Evolutionary conservation across 2,797 vertebrate genomes (phyloP).

Genomic region (Acestrorhynchus altus): DNA sequence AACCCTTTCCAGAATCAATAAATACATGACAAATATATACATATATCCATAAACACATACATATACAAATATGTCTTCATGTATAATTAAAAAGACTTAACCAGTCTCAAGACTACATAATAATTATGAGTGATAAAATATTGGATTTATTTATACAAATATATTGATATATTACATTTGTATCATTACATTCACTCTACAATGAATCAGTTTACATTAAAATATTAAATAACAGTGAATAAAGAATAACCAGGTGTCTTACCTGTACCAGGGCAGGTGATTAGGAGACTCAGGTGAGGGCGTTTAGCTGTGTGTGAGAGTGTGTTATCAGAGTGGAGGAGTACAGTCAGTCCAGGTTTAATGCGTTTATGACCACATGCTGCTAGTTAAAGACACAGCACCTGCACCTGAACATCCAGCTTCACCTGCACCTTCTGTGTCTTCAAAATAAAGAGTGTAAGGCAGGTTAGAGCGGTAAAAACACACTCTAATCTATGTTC

Average conservation of each 20-base stretch:
- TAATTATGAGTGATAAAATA: too few species aligned
- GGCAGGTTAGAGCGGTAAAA: background rate
- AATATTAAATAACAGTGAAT: background rate
- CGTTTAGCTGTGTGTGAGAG: background rate
- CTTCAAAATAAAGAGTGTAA: background rate
- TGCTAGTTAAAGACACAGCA: slow-evolving; percentile 53
- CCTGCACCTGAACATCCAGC: background rate
- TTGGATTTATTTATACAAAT: too few species aligned
- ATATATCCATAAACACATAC: too few species aligned
- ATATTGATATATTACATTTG: too few species aligned
- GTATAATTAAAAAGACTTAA: too few species aligned
- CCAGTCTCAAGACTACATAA: too few species aligned
- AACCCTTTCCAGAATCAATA: too few species aligned
- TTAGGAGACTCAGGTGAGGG: background rate
- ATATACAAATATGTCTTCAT: too few species aligned
- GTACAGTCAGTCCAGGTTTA: slow-evolving; percentile 29
- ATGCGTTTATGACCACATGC: slow-evolving; percentile 49
- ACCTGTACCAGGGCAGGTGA: slow-evolving; percentile 34
- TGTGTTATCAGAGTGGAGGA: slow-evolving; percentile 47
- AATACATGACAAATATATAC: too few species aligned
- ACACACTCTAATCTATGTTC: too few species aligned
- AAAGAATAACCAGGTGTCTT: slow-evolving; percentile 19
- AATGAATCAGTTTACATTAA: too few species aligned
- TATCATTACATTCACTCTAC: too few species aligned
- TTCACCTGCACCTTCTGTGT: background rate